Evolutionary conservation across 23 tunicate species (phyloP).

Genomic region (Botrylloides violaceus): DNA sequence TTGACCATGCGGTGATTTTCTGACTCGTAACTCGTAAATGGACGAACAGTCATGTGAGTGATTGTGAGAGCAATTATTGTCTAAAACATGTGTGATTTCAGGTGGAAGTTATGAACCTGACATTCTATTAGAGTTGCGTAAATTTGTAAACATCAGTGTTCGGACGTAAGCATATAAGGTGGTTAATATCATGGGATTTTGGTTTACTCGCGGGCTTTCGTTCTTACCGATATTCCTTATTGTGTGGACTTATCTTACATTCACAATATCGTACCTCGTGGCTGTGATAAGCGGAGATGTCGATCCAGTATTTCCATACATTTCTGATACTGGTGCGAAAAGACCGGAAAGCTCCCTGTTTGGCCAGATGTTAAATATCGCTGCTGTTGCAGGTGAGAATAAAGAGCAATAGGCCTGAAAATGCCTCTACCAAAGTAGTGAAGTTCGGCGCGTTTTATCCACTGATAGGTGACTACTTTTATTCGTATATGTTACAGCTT

Average conservation of each 20-base stretch:
- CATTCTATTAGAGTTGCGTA: no score
- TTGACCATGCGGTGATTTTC: no score
- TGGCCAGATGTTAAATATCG: constrained; percentile 79
- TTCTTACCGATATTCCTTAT: constrained; percentile 60
- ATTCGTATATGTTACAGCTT: constrained; percentile 39
- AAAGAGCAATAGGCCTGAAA: neutral
- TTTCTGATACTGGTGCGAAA: constrained; percentile 81
- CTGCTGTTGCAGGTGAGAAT: constrained; percentile 50
- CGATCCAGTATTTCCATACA: constrained; percentile 77
- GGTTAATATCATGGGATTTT: constrained; percentile 43
- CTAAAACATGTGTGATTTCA: no score
- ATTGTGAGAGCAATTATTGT: no score
- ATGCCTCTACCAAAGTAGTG: no score
- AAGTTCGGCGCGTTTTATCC: no score
- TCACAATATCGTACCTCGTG: constrained; percentile 57
- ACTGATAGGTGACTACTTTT: neutral
- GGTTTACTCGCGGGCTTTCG: constrained; percentile 76
- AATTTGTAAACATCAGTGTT: no score
- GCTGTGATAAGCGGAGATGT: constrained; percentile 66
- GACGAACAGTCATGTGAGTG: no score
- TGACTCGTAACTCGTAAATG: no score
- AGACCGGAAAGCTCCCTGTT: constrained; percentile 81
- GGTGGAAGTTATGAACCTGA: no score
- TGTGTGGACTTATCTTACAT: constrained; percentile 82
- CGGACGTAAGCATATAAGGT: no score